Base-by-base conservation (phyloP, 35 echinoderm and acorn worm species). In the Anneissia japonica region DNA sequence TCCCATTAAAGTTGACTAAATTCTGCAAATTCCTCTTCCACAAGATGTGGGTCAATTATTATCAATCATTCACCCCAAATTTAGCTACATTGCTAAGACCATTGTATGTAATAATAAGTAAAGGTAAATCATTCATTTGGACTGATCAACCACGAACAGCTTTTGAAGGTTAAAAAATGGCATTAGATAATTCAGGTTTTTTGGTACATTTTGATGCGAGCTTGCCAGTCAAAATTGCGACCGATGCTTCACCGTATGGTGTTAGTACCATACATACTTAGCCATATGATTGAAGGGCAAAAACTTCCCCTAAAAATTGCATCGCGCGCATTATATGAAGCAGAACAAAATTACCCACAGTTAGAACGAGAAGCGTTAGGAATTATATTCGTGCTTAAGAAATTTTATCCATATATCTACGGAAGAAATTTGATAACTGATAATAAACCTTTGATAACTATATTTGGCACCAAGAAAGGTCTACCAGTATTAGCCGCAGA, bases 401-500 rank as follows among this genome's bases (percentile, higher is more conserved):
- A 86, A 31, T 86, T 46, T 73, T 86, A 86, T 74, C 55, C 73
- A 74, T 86, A 39, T 29, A 30, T n/a, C n/a, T 87, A 87, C 30
- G 86, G 86, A 79, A 30, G 40, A n/a, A 41, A 51, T 1, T 35
- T 87, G 1, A 64, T 87, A 16, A 87, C 86, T 3, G 86, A 87
- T 43, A 87, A 87, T 45, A 87, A 87, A 55, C 86, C 86, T 28
- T 38, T 87, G 3, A 23, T 64, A 19, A 12, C 84, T 29, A 11
- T 87, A 72, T 83, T 92, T 46, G 90, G 90, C 32, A 84, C 51
- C 26, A 81, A 86, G 28, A 87, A 83, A 73, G 80, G 56, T 21
- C 32, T 90, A 26, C 75, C 89, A 79, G 46, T 73, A 26, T 36
- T 87, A 51, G 84, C 84, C 32, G 84, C 84, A 32, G 89, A 80